Evolutionary conservation across 2,113 vertebrate genomes (phyloP).

Genomic region (Petroica traversi): DNA sequence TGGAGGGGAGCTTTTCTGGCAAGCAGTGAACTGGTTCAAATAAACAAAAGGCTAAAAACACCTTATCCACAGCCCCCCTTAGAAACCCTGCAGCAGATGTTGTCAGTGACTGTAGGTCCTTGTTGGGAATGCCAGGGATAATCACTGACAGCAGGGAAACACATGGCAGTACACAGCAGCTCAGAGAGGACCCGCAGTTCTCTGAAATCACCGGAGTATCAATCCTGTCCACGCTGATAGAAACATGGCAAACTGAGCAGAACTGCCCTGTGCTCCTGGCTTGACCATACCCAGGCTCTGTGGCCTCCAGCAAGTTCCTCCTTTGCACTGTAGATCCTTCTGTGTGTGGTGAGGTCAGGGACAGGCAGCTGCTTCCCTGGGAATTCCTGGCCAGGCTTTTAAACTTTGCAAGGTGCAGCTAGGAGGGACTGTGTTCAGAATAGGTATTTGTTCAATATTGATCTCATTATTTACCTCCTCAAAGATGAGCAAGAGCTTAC

Average conservation of each 20-base stretch:
- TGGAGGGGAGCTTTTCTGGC: not conserved
- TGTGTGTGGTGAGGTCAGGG: not conserved
- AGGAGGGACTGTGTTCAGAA: not conserved
- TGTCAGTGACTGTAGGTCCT: not conserved
- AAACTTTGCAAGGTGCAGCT: not conserved
- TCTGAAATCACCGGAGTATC: not conserved
- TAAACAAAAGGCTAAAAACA: conserved; percentile 5
- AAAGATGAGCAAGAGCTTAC: not conserved
- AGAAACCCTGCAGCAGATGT: not conserved
- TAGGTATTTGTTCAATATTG: not conserved
- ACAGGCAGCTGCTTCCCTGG: not conserved
- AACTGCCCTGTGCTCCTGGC: not conserved
- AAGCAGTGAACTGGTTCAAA: not conserved
- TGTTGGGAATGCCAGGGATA: conserved; percentile 18
- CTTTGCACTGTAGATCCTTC: not conserved
- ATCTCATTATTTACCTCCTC: not conserved
- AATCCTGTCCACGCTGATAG: not conserved
- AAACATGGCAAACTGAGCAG: not conserved
- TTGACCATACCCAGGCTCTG: not conserved
- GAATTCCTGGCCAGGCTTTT: not conserved
- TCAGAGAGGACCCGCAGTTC: not conserved
- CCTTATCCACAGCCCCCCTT: not conserved
- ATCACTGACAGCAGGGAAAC: not conserved
- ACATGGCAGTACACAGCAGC: not conserved
- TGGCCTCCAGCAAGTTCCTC: not conserved